phyloP scores from a whole-genome alignment of 2,113 vertebrate species.

The Mus spicilegus region DNA sequence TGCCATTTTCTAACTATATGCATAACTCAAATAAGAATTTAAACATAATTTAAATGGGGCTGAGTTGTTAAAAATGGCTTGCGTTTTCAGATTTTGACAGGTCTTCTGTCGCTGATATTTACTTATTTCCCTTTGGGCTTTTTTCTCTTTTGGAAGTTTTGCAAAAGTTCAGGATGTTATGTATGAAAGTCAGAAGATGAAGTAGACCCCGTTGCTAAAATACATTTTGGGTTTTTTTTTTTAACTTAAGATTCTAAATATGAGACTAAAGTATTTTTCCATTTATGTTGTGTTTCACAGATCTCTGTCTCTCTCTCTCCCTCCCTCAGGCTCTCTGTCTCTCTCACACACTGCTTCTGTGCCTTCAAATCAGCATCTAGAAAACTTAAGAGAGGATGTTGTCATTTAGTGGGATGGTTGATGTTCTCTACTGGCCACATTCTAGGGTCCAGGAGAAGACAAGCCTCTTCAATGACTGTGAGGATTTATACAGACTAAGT shows the following conservation, averaged over 20 bases:
- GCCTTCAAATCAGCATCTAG: background rate
- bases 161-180: background rate
- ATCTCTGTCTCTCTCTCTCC: background rate
- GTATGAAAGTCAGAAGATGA: background rate
- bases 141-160: constrained; percentile 4
- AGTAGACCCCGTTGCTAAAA: too few species aligned
- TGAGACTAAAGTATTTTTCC: background rate
- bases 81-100: background rate
- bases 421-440: too few species aligned
- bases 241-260: background rate
- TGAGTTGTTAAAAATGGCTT: background rate
- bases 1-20: background rate
- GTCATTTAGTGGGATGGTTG: background rate
- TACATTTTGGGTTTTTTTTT: background rate
- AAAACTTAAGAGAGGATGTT: background rate
- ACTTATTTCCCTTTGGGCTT: background rate
- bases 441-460: too few species aligned
- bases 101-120: background rate
- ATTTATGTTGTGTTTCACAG: background rate
- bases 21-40: background rate
- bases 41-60: background rate
- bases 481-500: background rate
- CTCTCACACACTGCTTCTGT: background rate
- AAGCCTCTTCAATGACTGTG: background rate
- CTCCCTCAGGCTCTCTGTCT: background rate